These are phyloP conservation scores for Chelonus formosanus DNA, from an alignment of 2,888 invertebrate genomes.

Conservation along the genomic window DNA sequence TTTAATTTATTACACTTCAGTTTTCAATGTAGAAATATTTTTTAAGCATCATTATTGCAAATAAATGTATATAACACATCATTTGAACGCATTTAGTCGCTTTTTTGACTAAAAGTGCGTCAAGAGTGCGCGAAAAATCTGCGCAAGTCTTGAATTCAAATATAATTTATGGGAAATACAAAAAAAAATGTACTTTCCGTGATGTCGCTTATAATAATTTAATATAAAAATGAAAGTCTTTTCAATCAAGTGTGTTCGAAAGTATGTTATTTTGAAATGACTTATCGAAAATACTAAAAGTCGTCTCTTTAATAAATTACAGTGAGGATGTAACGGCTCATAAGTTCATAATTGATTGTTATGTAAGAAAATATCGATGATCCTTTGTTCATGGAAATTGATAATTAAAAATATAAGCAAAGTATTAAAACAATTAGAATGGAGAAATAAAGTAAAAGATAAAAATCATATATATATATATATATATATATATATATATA, in stretches of 20 bases:
- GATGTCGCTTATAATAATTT: conserved; percentile 1
- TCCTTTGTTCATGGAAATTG: neutral
- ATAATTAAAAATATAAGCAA: neutral
- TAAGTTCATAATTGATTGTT: conserved; percentile 11
- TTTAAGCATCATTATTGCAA: too few species aligned
- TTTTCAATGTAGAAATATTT: too few species aligned
- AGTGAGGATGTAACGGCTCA: conserved; percentile 8
- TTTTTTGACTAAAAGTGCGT: conserved; percentile 43
- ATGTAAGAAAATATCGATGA: neutral
- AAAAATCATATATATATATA: conserved; percentile 1
- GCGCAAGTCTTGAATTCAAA: conserved; percentile 38
- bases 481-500: conserved; percentile 3
- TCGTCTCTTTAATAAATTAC: conserved; percentile 20
- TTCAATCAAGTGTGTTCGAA: conserved; percentile 26
- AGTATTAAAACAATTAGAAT: neutral
- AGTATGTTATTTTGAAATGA: conserved; percentile 33
- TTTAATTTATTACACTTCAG: too few species aligned
- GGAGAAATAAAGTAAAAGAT: neutral
- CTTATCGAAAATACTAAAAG: conserved; percentile 19
- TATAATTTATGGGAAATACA: neutral
- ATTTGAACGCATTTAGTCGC: conserved; percentile 24
- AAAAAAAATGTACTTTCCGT: neutral
- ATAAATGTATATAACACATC: too few species aligned
- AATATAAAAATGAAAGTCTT: conserved; percentile 30
- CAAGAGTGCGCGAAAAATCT: conserved; percentile 9